A percentile compares a stretch with the other conserved stretches of the same genome.
Conservation (phyloP, 2,113 vertebrate species). For the Trogon melanurus region DNA sequence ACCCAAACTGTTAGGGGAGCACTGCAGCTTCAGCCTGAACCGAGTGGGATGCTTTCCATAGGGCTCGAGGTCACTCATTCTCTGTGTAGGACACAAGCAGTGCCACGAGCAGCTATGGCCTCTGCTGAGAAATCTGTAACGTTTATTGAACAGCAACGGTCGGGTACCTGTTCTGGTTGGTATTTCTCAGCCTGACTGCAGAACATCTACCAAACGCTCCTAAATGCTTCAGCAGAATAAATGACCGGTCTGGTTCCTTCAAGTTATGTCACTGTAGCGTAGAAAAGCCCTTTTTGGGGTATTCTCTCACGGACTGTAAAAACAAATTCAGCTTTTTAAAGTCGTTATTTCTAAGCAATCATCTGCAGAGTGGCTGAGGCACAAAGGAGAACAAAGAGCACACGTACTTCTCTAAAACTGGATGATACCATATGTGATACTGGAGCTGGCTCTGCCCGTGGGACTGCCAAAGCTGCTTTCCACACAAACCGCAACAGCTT, state of each 20-base stretch:
- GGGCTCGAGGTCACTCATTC: neutral
- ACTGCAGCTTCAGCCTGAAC: neutral
- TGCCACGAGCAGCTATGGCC: accelerated
- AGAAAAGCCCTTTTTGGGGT: neutral
- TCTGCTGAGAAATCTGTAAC: neutral
- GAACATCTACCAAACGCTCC: neutral
- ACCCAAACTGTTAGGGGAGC: neutral
- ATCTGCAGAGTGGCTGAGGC: neutral
- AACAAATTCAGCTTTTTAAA: neutral
- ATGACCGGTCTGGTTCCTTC: neutral
- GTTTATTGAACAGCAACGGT: neutral
- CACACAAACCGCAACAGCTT: neutral
- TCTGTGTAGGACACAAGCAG: neutral
- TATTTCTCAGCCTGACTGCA: neutral
- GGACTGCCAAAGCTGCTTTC: neutral
- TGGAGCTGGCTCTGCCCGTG: neutral
- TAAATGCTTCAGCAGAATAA: neutral
- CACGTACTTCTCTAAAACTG: neutral
- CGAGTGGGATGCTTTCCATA: neutral
- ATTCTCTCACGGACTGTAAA: neutral
- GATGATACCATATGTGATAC: neutral
- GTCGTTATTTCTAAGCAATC: neutral
- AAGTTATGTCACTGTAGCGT: neutral
- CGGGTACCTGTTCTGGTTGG: neutral
- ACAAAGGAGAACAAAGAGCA: neutral